A percentile compares a stretch with the other conserved stretches of the same genome.
phyloP scores from a whole-genome alignment of 1,140 invertebrate species.

The Drosophila micromelanica region DNA sequence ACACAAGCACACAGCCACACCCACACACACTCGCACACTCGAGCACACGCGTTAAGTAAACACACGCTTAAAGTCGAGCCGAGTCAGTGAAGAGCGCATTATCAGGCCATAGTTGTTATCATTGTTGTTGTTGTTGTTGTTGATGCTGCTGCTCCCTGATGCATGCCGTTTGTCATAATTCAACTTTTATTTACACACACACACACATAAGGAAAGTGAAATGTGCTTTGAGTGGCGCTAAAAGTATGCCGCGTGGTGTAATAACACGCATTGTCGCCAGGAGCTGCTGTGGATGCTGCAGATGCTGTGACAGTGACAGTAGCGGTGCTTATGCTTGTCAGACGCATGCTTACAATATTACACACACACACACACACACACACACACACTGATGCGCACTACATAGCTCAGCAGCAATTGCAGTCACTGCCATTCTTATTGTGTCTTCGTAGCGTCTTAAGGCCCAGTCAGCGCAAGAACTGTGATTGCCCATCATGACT shows the following conservation, averaged over 20 bases:
- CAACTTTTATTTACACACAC: constrained; percentile 72
- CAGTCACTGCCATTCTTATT: constrained; percentile 10
- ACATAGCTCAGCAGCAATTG: constrained; percentile 15
- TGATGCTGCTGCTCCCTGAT: constrained; percentile 38
- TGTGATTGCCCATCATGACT: constrained; percentile 23
- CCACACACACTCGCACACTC: constrained; percentile 37
- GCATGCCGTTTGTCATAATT: constrained; percentile 74
- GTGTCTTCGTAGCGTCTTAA: constrained; percentile 22
- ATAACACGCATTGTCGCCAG: constrained; percentile 66
- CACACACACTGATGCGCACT: constrained; percentile 23
- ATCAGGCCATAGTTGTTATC: constrained; percentile 62
- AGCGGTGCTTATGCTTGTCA: constrained; percentile 79
- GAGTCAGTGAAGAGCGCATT: constrained; percentile 67
- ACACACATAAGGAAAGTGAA: constrained; percentile 50
- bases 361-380: constrained; percentile 47
- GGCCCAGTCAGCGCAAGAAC: constrained; percentile 16
- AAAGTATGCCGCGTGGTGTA: constrained; percentile 80
- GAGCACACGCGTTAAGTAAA: constrained; percentile 15
- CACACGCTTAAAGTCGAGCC: constrained; percentile 39
- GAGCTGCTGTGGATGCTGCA: background rate
- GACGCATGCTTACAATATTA: constrained; percentile 78
- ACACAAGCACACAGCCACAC: constrained; percentile 48
- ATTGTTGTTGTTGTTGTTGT: constrained; percentile 30
- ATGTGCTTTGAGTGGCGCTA: constrained; percentile 76
- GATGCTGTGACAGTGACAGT: constrained; percentile 73